A percentile compares a stretch with the other conserved stretches of the same genome.
Conservation (phyloP, 1,140 invertebrate genomes). For the Zaprionus kolodkinae region DNA sequence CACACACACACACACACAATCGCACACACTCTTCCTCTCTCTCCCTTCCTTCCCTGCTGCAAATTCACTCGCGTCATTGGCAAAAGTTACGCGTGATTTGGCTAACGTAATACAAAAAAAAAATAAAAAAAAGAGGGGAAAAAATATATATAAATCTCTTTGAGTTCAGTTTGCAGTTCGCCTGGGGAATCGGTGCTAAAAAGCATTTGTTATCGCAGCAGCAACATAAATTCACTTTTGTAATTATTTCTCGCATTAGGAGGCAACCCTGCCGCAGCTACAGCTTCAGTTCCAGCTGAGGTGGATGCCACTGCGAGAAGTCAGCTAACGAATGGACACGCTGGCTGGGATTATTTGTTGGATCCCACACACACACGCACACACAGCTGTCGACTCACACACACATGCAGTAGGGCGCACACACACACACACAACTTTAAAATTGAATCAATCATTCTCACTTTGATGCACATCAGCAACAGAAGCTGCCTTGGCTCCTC, state of each 20-base stretch:
- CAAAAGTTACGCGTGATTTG: slow-evolving; percentile 72
- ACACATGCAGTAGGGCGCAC: slow-evolving; percentile 11
- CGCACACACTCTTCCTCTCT: not conserved
- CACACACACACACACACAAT: slow-evolving; percentile 37
- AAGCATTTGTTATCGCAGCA: slow-evolving; percentile 79
- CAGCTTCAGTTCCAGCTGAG: slow-evolving; percentile 65
- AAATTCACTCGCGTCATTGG: slow-evolving; percentile 71
- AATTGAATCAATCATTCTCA: slow-evolving; percentile 84
- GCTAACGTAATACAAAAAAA: slow-evolving; percentile 3
- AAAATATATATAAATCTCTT: slow-evolving; percentile 67
- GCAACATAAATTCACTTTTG: slow-evolving; percentile 81
- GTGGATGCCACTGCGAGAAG: slow-evolving; percentile 61
- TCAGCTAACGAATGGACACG: slow-evolving; percentile 75
- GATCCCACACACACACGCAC: slow-evolving; percentile 46
- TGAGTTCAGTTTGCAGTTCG: not conserved
- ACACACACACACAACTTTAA: slow-evolving; percentile 72
- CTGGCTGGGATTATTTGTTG: slow-evolving; percentile 72
- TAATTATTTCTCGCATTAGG: slow-evolving; percentile 82
- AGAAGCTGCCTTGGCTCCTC: slow-evolving; percentile 68
- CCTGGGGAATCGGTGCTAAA: slow-evolving; percentile 53
- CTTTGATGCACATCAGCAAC: slow-evolving; percentile 84
- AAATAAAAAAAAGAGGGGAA: not conserved
- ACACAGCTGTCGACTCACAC: slow-evolving; percentile 27
- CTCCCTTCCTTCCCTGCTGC: slow-evolving; percentile 28
- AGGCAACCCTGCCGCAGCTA: not conserved